Base-by-base conservation (phyloP, 1,140 invertebrate genomes). In the Microplitis demolitor region DNA sequence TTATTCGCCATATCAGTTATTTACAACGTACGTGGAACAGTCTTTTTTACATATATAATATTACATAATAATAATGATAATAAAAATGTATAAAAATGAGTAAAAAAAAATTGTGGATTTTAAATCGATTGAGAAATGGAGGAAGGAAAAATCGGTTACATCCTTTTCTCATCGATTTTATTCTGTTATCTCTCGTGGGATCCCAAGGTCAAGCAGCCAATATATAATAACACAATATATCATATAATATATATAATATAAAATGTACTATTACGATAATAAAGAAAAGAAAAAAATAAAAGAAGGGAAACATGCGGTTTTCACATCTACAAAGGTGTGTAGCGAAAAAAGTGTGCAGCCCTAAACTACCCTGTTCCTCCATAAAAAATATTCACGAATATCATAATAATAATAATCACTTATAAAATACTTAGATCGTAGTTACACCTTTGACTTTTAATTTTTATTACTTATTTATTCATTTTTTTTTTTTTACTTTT, bases 361-460 rank as follows among this genome's bases (percentile, higher is more conserved):
- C 80, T 84, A 83, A 77, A 77, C 84, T 86, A 87, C 85, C 85
- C 85, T 87, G 85, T 87, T 82, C 82, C 80, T 86, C 85, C 85
- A 85, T 82, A 81, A 82, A 24, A 45, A 79, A 85, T 79, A 79
- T 79, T 77, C 67, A 81, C 35, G 72, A 81, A 75, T 80, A 77
- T 78, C 79, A 69, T 69, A 71, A 35, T 58, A 64, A 62, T 39
- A 62, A 33, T 58, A 31, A 56, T 11, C 8, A 45, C 39, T 56
- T 24, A 39, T 56, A 11, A 31, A 66, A 16, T 69, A 37, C n/a
- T 71, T 50, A 68, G 33, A 9, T 35, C n/a, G 50, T 67, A 61
- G 37, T 61, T 60, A 33, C 6, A 37, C 3, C 51, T 50, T 56
- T 35, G 5, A n/a, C 14, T 66, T 54, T 67, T 24, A 24, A 24